Percentiles rank a stretch among this genome's conserved stretches.
phyloP scores from a whole-genome alignment of 92 coral and sea anemone species.

The Heliopora coerulea region DNA sequence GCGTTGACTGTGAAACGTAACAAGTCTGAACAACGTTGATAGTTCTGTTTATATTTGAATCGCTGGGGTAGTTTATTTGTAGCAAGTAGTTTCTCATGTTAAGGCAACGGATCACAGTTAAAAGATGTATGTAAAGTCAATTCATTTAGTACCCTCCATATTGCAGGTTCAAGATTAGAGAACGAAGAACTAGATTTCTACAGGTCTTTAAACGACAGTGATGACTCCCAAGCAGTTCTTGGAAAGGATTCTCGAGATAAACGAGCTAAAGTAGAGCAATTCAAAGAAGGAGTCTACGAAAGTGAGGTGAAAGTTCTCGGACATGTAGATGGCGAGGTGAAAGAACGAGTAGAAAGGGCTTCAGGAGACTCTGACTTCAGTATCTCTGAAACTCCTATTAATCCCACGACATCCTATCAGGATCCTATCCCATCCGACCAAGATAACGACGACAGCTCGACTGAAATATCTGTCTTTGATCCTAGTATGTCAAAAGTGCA shows the following conservation, averaged over 20 bases:
- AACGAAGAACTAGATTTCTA: conserved; percentile 25
- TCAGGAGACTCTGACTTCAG: conserved; percentile 25
- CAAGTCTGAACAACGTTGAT: too few relatives aligned
- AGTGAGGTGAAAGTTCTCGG: conserved; percentile 37
- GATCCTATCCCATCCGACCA: neutral
- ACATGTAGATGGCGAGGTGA: conserved; percentile 1
- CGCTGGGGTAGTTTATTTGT: too few relatives aligned
- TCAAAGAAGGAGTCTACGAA: conserved; percentile 3
- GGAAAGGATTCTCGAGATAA: conserved; percentile 14
- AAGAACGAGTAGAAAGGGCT: conserved; percentile 22
- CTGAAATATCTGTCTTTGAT: conserved; percentile 4
- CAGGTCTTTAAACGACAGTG: conserved; percentile 16
- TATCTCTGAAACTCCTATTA: conserved; percentile 25
- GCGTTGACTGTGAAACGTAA: too few relatives aligned
- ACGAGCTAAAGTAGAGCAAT: neutral
- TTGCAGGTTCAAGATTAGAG: neutral
- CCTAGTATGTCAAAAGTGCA: neutral
- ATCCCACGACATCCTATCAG: neutral
- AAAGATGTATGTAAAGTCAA: neutral
- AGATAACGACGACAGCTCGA: neutral
- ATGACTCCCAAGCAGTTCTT: neutral
- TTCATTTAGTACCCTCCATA: neutral
- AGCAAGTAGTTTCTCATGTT: too few relatives aligned
- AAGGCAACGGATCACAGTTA: too few relatives aligned
- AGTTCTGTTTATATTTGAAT: too few relatives aligned